Conservation (phyloP, 2,113 vertebrate species). For the Thymallus thymallus region DNA sequence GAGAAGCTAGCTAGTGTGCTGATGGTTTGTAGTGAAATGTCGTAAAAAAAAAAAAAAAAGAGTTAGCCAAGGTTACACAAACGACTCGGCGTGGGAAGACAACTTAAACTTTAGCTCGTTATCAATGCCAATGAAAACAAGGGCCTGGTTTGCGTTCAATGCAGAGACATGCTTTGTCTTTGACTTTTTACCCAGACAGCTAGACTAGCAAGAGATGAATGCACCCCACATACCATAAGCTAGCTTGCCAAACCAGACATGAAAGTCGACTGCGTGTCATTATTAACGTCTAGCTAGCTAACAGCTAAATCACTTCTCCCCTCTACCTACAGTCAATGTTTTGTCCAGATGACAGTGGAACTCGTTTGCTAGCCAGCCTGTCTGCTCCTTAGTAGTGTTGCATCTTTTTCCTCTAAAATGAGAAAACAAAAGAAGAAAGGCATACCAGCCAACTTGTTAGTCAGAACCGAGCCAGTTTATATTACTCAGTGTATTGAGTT, state of each 20-base stretch:
- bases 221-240: background rate
- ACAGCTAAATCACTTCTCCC: background rate
- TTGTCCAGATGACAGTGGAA: background rate
- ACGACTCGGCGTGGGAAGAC: background rate
- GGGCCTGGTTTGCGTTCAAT: background rate
- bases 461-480: background rate
- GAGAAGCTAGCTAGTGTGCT: background rate
- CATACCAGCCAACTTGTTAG: background rate
- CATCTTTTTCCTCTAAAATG: background rate
- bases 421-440: background rate
- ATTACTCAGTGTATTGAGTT: background rate
- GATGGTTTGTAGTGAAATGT: slow-evolving; percentile 32
- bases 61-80: slow-evolving; percentile 18
- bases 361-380: background rate
- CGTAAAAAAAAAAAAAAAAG: slow-evolving; percentile 48
- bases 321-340: background rate
- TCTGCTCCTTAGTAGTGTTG: background rate
- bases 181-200: background rate
- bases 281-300: background rate
- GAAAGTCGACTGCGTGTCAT: no score
- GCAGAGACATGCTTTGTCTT: background rate
- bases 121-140: background rate
- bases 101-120: background rate
- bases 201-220: background rate
- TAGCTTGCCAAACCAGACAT: background rate